Evolutionary conservation across 2,113 vertebrate genomes (phyloP), one percentile per base, ranked within the genome.

Genomic region (Eidolon helvum): DNA sequence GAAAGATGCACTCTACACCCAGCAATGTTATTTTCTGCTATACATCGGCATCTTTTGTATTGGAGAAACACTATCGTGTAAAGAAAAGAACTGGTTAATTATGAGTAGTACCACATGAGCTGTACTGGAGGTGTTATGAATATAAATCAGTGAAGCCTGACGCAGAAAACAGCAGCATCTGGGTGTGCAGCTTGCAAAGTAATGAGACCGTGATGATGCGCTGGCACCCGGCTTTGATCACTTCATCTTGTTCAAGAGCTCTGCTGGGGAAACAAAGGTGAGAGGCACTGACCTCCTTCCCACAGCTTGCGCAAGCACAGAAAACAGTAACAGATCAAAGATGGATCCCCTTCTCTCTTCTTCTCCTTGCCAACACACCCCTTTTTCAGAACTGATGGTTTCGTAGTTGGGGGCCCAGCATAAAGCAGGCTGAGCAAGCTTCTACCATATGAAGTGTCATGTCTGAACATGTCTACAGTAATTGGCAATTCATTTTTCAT

Each of bases 231-330:
- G 98, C 97, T 98, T 98, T 98, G 98, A 99, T 98, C 98, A 80
- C 98, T 99, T 98, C 98, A 99, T 99, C 99, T 98, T 98, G 90
- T 87, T 98, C 97, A 85, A 96, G 97, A 93, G 97, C 96, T 98
- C 98, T 98, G 98, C 96, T 85, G 97, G 98, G 98, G 98, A 98
- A 98, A 98, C 95, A 96, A 95, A 90, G 98, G 98, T 98, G 86
- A 95, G 98, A 91, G 69, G 95, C 91, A 66, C 90, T 97, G 98
- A 98, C 98, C 98, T 96, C 96, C 93, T 48, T 90, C 55, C 97
- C 94, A 19, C 57, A 40, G 91, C 97, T 88, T 48, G 33, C 88
- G 80, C 35, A 40, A 53, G 6, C 57, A 91, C 59, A 33, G 11
- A 68, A 87, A 85, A 74, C 10, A 45, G 65, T 0, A 63, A 38